phyloP scores from a whole-genome alignment of 2,797 vertebrate genomes.

The Anomalospiza imberbis region DNA sequence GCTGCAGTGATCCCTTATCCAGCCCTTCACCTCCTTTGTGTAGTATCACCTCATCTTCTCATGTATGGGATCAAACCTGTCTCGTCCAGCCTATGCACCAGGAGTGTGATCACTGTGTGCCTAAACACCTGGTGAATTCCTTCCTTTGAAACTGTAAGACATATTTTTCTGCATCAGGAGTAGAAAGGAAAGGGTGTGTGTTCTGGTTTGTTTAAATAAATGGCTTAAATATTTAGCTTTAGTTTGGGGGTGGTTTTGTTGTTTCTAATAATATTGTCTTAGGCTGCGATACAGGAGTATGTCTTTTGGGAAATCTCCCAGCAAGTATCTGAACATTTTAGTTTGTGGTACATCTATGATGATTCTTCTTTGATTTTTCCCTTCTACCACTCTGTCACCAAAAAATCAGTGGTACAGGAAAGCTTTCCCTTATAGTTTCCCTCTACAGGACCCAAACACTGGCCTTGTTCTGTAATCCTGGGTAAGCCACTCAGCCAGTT shows the following conservation, averaged over 20 bases:
- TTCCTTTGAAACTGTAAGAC: neutral
- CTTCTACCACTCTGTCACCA: neutral
- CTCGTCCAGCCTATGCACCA: fast-evolving
- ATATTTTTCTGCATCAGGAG: neutral
- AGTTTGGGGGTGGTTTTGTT: neutral
- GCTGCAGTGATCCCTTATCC: neutral
- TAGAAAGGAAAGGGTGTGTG: neutral
- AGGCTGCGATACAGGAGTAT: neutral
- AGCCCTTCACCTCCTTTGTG: neutral
- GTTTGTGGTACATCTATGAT: neutral
- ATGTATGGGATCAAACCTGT: neutral
- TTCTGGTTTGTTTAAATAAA: neutral
- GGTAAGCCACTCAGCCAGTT: neutral
- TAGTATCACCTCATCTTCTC: neutral
- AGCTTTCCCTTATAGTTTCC: neutral
- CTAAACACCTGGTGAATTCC: neutral
- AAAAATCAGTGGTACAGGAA: neutral
- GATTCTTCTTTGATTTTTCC: neutral
- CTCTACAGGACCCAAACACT: neutral
- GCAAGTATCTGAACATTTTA: neutral
- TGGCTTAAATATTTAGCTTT: slow-evolving; percentile 6
- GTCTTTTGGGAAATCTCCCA: neutral
- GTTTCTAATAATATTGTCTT: slow-evolving; percentile 13
- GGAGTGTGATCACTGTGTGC: neutral
- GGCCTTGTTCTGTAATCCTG: neutral